Percentiles rank a stretch among this genome's conserved stretches.
phyloP scores from a whole-genome alignment of 1,140 invertebrate genomes.

The Bathynomus jamesi region DNA sequence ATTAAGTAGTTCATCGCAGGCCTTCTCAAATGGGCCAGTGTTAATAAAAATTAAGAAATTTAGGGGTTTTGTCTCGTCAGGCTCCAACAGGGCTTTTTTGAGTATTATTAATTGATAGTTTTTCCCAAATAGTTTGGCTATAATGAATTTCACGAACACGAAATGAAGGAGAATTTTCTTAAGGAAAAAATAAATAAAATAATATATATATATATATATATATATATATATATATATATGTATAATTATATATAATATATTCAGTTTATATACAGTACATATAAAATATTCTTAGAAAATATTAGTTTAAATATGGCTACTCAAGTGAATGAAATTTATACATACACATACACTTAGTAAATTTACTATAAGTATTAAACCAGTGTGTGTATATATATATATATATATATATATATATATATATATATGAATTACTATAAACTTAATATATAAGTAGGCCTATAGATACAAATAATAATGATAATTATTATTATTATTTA shows the following conservation, averaged over 20 bases:
- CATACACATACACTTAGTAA: neutral
- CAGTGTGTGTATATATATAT: neutral
- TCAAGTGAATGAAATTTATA: neutral
- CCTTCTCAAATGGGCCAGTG: too few species aligned
- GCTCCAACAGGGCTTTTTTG: too few species aligned
- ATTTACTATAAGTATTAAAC: too few species aligned
- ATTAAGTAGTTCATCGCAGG: too few species aligned
- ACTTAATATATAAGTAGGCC: neutral
- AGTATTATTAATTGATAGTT: too few species aligned
- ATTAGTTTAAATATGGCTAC: neutral
- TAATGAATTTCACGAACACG: too few species aligned
- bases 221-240: conserved; percentile 1
- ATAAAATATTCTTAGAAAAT: neutral
- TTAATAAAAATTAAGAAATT: too few species aligned
- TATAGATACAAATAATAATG: neutral
- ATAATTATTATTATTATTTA: neutral
- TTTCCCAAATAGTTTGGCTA: too few species aligned
- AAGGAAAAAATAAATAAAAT: too few species aligned
- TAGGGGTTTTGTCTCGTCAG: too few species aligned
- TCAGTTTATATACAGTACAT: neutral
- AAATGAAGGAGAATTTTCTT: too few species aligned
- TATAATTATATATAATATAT: neutral
- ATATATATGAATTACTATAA: neutral
- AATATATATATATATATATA: conserved; percentile 1
- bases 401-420: neutral